phyloP scores from a whole-genome alignment of 2,113 vertebrate genomes.

The Zapornia atra region DNA sequence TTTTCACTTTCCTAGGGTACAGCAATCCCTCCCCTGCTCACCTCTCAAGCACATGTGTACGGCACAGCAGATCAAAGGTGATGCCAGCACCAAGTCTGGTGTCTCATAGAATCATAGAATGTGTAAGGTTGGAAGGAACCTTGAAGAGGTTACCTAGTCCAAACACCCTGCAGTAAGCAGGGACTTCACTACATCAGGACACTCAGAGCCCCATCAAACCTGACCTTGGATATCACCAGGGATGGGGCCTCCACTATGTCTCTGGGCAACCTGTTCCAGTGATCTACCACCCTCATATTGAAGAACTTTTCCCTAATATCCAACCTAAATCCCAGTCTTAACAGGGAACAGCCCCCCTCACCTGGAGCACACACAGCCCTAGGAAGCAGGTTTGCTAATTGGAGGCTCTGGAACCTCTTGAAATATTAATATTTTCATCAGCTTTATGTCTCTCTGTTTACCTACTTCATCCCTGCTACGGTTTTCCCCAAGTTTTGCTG shows the following conservation, averaged over 20 bases:
- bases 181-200: too few relatives aligned
- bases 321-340: neutral
- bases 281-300: too few relatives aligned
- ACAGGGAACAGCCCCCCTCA: neutral
- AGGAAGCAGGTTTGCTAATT: conserved; percentile 4
- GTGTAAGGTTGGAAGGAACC: too few relatives aligned
- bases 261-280: too few relatives aligned
- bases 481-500: neutral
- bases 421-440: conserved; percentile 57
- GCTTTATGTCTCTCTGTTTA: conserved; percentile 35
- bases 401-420: conserved; percentile 12
- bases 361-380: neutral
- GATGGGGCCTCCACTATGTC: too few relatives aligned
- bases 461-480: neutral
- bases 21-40: neutral
- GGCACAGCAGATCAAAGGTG: neutral
- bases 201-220: too few relatives aligned
- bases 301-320: too few relatives aligned
- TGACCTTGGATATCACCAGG: too few relatives aligned
- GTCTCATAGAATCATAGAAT: neutral
- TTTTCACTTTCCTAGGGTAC: neutral
- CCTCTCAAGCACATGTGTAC: neutral
- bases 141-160: too few relatives aligned
- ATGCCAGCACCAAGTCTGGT: neutral
- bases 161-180: too few relatives aligned